Percentiles rank a stretch among this genome's conserved stretches.
These are phyloP conservation scores for Heteromyza rotundicornis DNA, from an alignment of 2,888 invertebrate species.

Conservation along the genomic window DNA sequence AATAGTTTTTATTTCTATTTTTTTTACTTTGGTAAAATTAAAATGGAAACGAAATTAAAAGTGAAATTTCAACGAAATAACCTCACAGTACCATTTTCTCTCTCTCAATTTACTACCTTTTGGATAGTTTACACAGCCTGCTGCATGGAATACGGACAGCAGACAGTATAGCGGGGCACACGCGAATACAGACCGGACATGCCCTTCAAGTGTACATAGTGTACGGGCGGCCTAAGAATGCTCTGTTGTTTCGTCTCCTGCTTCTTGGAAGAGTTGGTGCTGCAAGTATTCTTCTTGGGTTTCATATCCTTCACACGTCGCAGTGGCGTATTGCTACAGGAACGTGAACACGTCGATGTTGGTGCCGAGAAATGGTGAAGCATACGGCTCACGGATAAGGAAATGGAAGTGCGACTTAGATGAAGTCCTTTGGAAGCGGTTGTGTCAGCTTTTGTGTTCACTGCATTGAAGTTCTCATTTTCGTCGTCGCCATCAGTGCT, in stretches of 20 bases:
- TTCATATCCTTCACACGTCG: slow-evolving; percentile 37
- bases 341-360: slow-evolving; percentile 67
- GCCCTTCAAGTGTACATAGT: slow-evolving; percentile 81
- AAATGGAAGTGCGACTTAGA: slow-evolving; percentile 62
- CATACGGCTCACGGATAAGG: slow-evolving; percentile 71
- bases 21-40: too few species aligned
- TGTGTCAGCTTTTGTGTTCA: too few species aligned
- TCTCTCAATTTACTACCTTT: neutral
- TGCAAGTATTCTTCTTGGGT: neutral
- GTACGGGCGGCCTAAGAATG: slow-evolving; percentile 78
- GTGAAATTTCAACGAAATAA: too few species aligned
- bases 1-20: too few species aligned
- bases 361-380: slow-evolving; percentile 72
- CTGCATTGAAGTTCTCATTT: neutral
- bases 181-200: slow-evolving; percentile 81
- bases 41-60: neutral
- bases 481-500: neutral
- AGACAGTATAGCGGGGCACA: slow-evolving; percentile 69
- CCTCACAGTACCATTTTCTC: neutral
- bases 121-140: slow-evolving; percentile 44
- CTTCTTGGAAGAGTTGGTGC: slow-evolving; percentile 36
- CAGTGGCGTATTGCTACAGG: slow-evolving; percentile 66
- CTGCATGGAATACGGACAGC: slow-evolving; percentile 56
- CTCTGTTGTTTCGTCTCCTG: slow-evolving; percentile 68
- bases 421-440: slow-evolving; percentile 44